Conservation (phyloP, 1,140 invertebrate genomes). For the Lasioglossum albipes region DNA sequence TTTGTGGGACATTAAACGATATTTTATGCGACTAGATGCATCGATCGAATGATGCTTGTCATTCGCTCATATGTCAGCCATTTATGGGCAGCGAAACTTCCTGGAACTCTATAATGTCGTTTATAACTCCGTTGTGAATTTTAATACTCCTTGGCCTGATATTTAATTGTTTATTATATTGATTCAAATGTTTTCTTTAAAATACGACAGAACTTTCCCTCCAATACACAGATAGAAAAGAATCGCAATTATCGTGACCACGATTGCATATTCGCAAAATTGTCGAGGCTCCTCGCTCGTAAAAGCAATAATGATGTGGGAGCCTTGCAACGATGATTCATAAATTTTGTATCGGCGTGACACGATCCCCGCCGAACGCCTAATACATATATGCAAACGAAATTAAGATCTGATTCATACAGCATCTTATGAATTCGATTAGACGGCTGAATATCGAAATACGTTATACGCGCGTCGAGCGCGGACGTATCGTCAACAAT, state of each 20-base stretch:
- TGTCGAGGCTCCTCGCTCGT: background rate
- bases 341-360: constrained; percentile 5
- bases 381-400: background rate
- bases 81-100: background rate
- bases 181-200: no score
- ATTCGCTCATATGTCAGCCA: background rate
- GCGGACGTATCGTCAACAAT: background rate
- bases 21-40: background rate
- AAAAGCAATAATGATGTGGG: background rate
- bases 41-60: background rate
- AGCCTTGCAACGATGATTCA: constrained; percentile 27
- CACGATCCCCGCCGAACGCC: background rate
- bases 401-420: constrained; percentile 30
- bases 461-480: background rate
- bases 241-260: no score
- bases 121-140: background rate
- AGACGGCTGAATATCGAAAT: background rate
- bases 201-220: no score
- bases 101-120: background rate
- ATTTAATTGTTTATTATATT: no score
- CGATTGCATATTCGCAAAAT: background rate
- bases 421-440: background rate
- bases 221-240: no score
- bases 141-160: no score
- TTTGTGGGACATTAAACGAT: background rate